Percentiles rank a stretch among this genome's conserved stretches.
phyloP scores from a whole-genome alignment of 2,113 vertebrate genomes.

The Tetrax tetrax region DNA sequence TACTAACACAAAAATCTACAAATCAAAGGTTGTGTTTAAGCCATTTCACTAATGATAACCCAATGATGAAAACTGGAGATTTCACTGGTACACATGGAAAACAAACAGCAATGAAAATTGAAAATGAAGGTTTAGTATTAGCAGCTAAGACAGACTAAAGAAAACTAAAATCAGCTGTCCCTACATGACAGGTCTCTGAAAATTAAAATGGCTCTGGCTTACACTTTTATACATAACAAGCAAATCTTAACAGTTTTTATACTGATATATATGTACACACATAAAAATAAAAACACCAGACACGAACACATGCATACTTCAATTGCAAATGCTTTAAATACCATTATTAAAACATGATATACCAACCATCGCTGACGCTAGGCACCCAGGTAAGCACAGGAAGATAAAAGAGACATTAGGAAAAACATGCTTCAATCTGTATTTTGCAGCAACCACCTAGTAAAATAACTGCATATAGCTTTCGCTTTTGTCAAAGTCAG shows the following conservation, averaged over 20 bases:
- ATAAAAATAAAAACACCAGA: not conserved
- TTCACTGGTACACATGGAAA: not conserved
- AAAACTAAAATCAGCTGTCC: not conserved
- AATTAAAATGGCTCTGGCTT: not conserved
- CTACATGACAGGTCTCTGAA: not conserved
- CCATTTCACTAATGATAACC: not conserved
- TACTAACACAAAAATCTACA: not conserved
- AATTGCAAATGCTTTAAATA: slow-evolving; percentile 46
- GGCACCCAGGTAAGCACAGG: slow-evolving; percentile 72
- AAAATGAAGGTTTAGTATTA: not conserved
- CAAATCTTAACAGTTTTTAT: not conserved
- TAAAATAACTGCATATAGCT: not conserved
- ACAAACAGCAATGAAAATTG: not conserved
- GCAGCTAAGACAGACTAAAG: not conserved
- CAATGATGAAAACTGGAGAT: not conserved
- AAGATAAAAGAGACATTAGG: slow-evolving; percentile 71
- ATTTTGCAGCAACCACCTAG: not conserved
- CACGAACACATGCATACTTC: not conserved
- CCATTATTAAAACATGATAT: slow-evolving; percentile 73
- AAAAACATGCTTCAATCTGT: not conserved
- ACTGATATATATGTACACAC: not conserved
- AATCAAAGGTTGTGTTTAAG: not conserved
- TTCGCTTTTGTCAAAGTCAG: not conserved
- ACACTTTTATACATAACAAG: not conserved
- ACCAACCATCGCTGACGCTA: slow-evolving; percentile 99